Evolutionary conservation across 2,113 vertebrate genomes (phyloP).

Genomic region (Mesitornis unicolor): DNA sequence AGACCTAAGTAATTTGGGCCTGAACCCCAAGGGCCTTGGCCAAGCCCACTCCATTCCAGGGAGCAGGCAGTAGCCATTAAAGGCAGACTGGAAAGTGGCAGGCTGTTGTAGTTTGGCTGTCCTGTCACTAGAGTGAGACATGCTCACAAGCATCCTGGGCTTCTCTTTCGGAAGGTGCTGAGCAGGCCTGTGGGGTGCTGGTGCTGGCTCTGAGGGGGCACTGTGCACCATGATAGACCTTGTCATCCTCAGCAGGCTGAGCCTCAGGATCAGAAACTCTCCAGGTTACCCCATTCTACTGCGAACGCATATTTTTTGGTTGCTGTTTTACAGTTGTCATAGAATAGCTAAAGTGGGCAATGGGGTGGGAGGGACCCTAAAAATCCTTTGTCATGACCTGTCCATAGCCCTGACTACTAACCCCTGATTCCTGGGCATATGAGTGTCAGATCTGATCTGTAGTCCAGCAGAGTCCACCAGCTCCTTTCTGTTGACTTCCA

Average conservation of each 20-base stretch:
- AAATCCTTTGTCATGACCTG: neutral
- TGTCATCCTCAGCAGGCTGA: neutral
- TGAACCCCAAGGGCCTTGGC: neutral
- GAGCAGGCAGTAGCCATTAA: neutral
- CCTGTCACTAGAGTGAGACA: constrained; percentile 62
- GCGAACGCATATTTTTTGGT: rapidly evolving
- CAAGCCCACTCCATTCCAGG: neutral
- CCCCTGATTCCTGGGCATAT: neutral
- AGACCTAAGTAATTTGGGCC: neutral
- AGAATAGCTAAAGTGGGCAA: neutral
- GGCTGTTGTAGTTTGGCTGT: constrained; percentile 40
- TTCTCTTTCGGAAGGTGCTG: neutral
- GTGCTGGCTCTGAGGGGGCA: neutral
- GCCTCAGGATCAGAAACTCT: neutral
- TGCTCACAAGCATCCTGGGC: constrained; percentile 26
- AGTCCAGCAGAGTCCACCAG: neutral
- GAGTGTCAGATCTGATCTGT: neutral
- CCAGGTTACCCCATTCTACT: neutral
- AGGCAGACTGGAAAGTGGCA: neutral
- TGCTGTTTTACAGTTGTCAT: neutral
- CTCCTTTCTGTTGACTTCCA: neutral
- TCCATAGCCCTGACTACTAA: neutral
- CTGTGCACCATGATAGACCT: neutral
- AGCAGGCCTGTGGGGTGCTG: neutral
- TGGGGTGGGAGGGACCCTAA: neutral